Base-by-base conservation (phyloP, 2,113 vertebrate genomes). In the Baryphthengus martii region DNA sequence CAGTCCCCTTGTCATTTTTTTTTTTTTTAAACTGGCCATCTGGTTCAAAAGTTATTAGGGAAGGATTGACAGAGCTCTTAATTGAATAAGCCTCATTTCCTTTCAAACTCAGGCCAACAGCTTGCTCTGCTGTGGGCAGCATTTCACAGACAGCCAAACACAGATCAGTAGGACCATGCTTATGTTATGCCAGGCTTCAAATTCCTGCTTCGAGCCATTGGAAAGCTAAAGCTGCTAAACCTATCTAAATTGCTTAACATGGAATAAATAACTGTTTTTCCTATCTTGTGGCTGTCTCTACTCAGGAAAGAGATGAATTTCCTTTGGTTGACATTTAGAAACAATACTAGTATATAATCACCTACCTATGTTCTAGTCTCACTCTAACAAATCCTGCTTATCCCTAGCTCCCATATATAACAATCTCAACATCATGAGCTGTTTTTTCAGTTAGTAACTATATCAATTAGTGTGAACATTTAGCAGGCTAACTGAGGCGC, bases 41-140 rank as follows among this genome's bases (percentile, higher is more conserved):
- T 96, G 85, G 42, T 93, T 93, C 67, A 80, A 83, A 92, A 85
- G 67, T 92, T 96, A 58, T 74, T 93, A 93, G 63, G 55, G 33
- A 59, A 84, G 63, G 35, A 85, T n/a, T 93, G 88, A 74, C 88
- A 86, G 82, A 92, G 40, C 83, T 40, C 37, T 58, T 85, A 92
- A 90, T 73, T 88, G 75, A 94, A 95, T 94, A 90, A 90, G 70
- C 75, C 67, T 92, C 17, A 92, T 95, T 94, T 96, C 92, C 88
- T 86, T 93, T 94, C 50, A 59, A 88, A 80, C 88, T 88, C 85
- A 76, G 56, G 88, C 45, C 66, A 86, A 76, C 79, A 80, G 42
- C 83, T 95, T 95, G 90, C 61, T 96, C 63, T 92, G 83, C 94
- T 90, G 45, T 58, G 78, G 90, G 85, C 90, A 90, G 71, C 29